Evolutionary conservation across 2,888 invertebrate species (phyloP).

Genomic region (Cloeon dipterum): DNA sequence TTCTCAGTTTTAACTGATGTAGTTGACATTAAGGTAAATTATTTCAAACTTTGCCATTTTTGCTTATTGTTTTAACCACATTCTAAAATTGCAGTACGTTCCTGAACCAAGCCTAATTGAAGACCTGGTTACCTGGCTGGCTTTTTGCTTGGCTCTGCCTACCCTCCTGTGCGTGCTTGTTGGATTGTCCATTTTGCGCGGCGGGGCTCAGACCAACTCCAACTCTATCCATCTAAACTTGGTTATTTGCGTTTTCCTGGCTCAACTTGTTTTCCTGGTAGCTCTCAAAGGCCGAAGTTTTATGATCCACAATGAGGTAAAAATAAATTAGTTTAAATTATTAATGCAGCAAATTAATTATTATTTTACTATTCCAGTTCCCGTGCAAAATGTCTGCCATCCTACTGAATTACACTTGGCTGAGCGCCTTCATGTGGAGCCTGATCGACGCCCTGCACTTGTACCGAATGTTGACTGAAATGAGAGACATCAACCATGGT

Average conservation of each 20-base stretch:
- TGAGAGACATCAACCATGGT: slow-evolving; percentile 89
- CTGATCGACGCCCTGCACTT: slow-evolving; percentile 81
- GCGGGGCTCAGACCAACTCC: slow-evolving; percentile 57
- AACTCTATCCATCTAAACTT: slow-evolving; percentile 87
- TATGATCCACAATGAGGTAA: slow-evolving; percentile 61
- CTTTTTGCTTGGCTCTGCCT: slow-evolving; percentile 63
- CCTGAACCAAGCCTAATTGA: slow-evolving; percentile 70
- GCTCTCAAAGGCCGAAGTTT: slow-evolving; percentile 63
- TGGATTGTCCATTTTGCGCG: slow-evolving; percentile 59
- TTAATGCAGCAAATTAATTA: not conserved
- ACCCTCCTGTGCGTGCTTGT: slow-evolving; percentile 54
- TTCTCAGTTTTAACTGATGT: slow-evolving; percentile 81
- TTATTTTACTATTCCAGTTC: slow-evolving; percentile 26
- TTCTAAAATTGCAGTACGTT: slow-evolving; percentile 32
- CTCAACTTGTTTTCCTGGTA: slow-evolving; percentile 63
- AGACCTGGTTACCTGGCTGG: slow-evolving; percentile 72
- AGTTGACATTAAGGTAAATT: slow-evolving; percentile 62
- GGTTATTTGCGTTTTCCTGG: slow-evolving; percentile 70
- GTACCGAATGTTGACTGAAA: slow-evolving; percentile 82
- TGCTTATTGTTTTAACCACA: not conserved
- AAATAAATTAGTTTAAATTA: not conserved
- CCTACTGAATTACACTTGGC: slow-evolving; percentile 79
- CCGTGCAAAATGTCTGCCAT: slow-evolving; percentile 77
- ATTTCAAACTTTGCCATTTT: too few relatives aligned
- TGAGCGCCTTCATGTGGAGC: slow-evolving; percentile 76